phyloP scores from a whole-genome alignment of 2,888 invertebrate genomes.

The Oeneis ivallda region DNA sequence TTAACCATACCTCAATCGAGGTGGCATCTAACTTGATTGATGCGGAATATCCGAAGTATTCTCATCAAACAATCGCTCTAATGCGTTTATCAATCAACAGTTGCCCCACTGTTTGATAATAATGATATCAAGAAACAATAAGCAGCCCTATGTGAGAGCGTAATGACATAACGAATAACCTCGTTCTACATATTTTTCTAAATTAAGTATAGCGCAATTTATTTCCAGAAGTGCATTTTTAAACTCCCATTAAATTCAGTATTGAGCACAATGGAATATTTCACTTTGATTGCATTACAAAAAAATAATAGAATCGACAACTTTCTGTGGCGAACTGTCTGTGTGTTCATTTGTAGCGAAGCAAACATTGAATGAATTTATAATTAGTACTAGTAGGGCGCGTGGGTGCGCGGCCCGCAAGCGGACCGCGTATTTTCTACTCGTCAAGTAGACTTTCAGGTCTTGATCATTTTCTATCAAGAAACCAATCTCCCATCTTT shows the following conservation, averaged over 20 bases:
- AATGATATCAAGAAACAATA: not conserved
- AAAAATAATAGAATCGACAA: slow-evolving; percentile 4
- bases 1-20: slow-evolving; percentile 28
- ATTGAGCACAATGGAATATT: not conserved
- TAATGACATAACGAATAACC: not conserved
- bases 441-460: no score
- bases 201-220: slow-evolving; percentile 3
- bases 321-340: no score
- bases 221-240: not conserved
- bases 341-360: slow-evolving; percentile 6
- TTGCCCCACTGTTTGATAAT: not conserved
- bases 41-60: slow-evolving; percentile 14
- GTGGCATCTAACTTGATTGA: slow-evolving; percentile 38
- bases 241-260: not conserved
- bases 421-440: no score
- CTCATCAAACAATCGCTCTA: not conserved
- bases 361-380: slow-evolving; percentile 33
- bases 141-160: not conserved
- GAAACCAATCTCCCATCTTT: no score
- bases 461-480: no score
- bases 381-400: no score
- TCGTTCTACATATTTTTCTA: slow-evolving; percentile 9
- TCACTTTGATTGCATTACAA: slow-evolving; percentile 9
- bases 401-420: no score
- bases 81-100: slow-evolving; percentile 8